Evolutionary conservation across 2,113 vertebrate species (phyloP).

Genomic region (Macquaria australasica): DNA sequence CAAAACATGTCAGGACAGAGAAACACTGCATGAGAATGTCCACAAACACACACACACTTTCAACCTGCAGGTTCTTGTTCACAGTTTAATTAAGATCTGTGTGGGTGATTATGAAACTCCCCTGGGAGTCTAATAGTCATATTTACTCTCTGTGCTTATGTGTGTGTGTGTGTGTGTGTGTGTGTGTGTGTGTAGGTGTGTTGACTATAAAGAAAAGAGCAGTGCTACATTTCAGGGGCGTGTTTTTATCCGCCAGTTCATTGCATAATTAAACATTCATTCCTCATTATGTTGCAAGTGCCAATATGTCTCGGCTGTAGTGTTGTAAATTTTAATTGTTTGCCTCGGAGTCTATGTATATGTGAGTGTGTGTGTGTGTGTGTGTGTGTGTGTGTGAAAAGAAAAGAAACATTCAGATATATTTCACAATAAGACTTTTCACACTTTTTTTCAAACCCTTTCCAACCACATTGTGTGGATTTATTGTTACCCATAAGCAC

Average conservation of each 20-base stretch:
- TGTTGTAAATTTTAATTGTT: conserved; percentile 1
- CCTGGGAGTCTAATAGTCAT: conserved; percentile 27
- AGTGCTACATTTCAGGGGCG: conserved; percentile 24
- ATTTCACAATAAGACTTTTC: background rate
- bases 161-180: conserved; percentile 12
- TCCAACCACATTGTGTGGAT: background rate
- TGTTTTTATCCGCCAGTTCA: conserved; percentile 36
- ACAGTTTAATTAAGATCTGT: conserved; percentile 61
- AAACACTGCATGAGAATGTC: conserved; percentile 1
- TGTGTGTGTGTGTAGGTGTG: conserved; percentile 38
- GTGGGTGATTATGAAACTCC: conserved; percentile 52
- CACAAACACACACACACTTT: background rate
- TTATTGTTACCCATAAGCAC: background rate
- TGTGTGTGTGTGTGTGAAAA: conserved; percentile 1
- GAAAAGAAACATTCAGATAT: background rate
- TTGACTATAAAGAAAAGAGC: background rate
- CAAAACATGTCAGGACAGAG: conserved; percentile 32
- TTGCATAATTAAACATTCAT: conserved; percentile 57
- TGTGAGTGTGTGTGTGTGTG: background rate
- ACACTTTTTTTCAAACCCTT: background rate
- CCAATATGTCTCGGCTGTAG: background rate
- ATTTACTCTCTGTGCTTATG: conserved; percentile 8
- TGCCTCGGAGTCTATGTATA: background rate
- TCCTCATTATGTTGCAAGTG: conserved; percentile 43
- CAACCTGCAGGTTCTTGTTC: conserved; percentile 62